Conservation (phyloP, 2,113 vertebrate species). For the Poeciliopsis retropinna region DNA sequence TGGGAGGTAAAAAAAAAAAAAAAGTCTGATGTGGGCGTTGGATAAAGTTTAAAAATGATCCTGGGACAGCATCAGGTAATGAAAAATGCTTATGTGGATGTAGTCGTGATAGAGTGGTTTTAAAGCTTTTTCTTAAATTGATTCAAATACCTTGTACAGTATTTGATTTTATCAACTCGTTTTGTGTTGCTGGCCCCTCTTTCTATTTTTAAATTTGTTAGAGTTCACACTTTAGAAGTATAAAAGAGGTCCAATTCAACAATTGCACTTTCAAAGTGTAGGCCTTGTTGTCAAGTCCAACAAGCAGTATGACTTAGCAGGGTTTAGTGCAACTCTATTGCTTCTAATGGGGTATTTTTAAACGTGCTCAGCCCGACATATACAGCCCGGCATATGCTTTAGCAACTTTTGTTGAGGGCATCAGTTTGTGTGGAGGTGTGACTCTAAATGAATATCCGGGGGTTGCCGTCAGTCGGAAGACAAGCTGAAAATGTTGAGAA, state of each 20-base stretch:
- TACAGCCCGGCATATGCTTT: no score
- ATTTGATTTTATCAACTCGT: background rate
- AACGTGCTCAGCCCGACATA: background rate
- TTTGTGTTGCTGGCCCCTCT: background rate
- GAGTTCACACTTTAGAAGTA: background rate
- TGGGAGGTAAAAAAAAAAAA: slow-evolving; percentile 14
- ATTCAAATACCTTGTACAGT: background rate
- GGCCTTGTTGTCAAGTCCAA: no score
- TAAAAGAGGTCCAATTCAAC: background rate
- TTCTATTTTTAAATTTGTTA: background rate
- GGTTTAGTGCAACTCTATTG: background rate
- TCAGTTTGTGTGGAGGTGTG: background rate
- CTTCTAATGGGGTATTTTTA: background rate
- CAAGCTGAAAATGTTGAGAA: background rate
- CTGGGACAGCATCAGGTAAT: background rate
- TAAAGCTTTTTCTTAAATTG: no score
- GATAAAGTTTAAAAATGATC: background rate
- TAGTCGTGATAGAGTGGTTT: no score
- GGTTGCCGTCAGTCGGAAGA: background rate
- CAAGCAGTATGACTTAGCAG: no score
- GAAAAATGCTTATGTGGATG: background rate
- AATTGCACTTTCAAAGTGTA: no score
- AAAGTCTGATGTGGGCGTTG: background rate
- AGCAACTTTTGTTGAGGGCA: background rate
- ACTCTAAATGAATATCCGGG: background rate